A percentile compares a stretch with the other conserved stretches of the same genome.
Conservation (phyloP, 92 coral and sea anemone species). For the Epizoanthus fatuus region DNA sequence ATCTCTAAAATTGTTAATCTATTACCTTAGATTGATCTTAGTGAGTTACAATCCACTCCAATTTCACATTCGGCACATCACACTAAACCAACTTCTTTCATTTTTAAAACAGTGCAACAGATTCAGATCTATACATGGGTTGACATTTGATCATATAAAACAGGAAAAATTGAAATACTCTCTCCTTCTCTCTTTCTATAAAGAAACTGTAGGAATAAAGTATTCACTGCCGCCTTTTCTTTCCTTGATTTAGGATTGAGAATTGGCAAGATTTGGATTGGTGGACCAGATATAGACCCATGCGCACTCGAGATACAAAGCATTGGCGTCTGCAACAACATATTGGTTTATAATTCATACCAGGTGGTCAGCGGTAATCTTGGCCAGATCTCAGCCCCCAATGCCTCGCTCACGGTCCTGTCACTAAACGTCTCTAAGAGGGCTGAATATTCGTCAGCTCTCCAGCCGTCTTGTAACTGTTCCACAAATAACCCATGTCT, state of each 20-base stretch:
- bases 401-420: conserved; percentile 81
- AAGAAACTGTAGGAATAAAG: no score
- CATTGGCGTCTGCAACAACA: conserved; percentile 80
- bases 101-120: no score
- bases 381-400: conserved; percentile 93
- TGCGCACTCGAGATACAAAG: conserved; percentile 71
- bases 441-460: conserved; percentile 64
- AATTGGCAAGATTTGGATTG: conserved; percentile 65
- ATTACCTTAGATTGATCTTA: no score
- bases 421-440: conserved; percentile 74
- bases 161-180: no score
- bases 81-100: no score
- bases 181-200: no score
- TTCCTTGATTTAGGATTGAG: conserved; percentile 3
- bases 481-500: conserved; percentile 80
- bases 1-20: no score
- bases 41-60: no score
- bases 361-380: conserved; percentile 91
- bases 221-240: background rate
- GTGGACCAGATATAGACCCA: conserved; percentile 76
- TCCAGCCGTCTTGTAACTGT: conserved; percentile 57
- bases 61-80: no score
- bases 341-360: conserved; percentile 72
- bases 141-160: no score
- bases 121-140: no score